A percentile compares a stretch with the other conserved stretches of the same genome.
Conservation (phyloP, 2,888 invertebrate genomes). For the Pinctada fucata region DNA sequence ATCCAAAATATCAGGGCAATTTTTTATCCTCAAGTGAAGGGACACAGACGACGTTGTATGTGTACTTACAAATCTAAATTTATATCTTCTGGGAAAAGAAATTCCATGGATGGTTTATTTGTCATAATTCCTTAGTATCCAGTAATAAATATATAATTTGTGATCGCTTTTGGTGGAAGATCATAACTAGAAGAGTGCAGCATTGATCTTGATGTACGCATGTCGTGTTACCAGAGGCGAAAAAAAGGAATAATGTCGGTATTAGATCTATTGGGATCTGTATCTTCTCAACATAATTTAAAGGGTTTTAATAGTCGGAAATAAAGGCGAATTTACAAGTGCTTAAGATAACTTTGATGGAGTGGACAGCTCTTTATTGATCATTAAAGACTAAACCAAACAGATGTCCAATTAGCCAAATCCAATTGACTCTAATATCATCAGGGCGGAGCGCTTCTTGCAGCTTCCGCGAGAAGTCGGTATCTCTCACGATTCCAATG, state of each 20-base stretch:
- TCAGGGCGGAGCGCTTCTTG: conserved; percentile 51
- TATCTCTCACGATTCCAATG: conserved; percentile 19
- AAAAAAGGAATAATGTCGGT: background rate
- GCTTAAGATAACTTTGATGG: conserved; percentile 55
- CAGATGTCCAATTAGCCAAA: conserved; percentile 58
- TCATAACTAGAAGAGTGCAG: too few species aligned
- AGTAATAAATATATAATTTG: too few species aligned
- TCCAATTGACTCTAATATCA: conserved; percentile 53
- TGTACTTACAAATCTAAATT: too few species aligned
- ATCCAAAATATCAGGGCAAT: too few species aligned
- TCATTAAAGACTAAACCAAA: conserved; percentile 54
- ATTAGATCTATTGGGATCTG: conserved; percentile 28
- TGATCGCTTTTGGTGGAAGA: too few species aligned
- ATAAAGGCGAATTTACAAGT: conserved; percentile 58
- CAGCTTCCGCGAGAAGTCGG: conserved; percentile 13
- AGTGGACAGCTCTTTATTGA: conserved; percentile 60
- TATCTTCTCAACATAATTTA: conserved; percentile 56
- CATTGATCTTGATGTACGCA: too few species aligned
- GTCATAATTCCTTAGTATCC: too few species aligned
- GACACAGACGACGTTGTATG: too few species aligned
- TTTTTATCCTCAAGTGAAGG: too few species aligned
- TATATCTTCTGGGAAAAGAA: too few species aligned
- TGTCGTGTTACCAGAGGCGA: background rate
- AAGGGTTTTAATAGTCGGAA: conserved; percentile 60
- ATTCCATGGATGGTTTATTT: too few species aligned